A percentile compares a stretch with the other conserved stretches of the same genome.
Conservation (phyloP, 2,797 vertebrate genomes). For the Crocodylus rhombifer region DNA sequence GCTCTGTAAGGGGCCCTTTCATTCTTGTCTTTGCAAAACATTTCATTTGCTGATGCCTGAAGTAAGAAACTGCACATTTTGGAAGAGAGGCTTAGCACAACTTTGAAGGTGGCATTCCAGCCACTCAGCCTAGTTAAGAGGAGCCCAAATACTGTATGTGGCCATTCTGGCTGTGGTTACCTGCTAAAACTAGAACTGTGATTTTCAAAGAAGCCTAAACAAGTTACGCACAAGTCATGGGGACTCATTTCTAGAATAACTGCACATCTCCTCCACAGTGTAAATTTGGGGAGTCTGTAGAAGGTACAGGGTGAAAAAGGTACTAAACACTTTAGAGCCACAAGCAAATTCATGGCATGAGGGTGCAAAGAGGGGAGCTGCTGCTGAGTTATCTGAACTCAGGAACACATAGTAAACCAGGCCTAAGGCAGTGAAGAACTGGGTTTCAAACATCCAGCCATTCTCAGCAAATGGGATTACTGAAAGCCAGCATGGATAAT, state of each 20-base stretch:
- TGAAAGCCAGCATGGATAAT: not conserved
- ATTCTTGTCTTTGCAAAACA: fast-evolving
- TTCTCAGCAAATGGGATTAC: not conserved
- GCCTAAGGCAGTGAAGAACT: not conserved
- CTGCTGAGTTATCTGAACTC: fast-evolving
- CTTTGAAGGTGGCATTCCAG: fast-evolving
- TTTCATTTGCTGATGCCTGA: not conserved
- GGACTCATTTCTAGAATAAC: fast-evolving
- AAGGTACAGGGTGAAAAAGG: not conserved
- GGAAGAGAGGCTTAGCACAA: fast-evolving
- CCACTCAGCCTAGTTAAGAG: not conserved
- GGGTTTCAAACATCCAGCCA: fast-evolving
- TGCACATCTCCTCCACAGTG: fast-evolving
- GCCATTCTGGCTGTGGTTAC: not conserved
- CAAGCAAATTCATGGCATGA: fast-evolving
- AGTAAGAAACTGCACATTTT: fast-evolving
- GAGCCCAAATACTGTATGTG: not conserved
- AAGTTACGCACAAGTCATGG: no score
- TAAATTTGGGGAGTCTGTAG: fast-evolving
- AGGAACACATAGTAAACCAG: not conserved
- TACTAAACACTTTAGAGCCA: fast-evolving
- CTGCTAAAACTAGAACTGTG: not conserved
- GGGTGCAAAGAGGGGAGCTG: fast-evolving
- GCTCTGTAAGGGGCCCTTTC: not conserved
- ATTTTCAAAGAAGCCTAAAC: no score